Conservation (phyloP, 2,797 vertebrate genomes). For the Dryobates pubescens region DNA sequence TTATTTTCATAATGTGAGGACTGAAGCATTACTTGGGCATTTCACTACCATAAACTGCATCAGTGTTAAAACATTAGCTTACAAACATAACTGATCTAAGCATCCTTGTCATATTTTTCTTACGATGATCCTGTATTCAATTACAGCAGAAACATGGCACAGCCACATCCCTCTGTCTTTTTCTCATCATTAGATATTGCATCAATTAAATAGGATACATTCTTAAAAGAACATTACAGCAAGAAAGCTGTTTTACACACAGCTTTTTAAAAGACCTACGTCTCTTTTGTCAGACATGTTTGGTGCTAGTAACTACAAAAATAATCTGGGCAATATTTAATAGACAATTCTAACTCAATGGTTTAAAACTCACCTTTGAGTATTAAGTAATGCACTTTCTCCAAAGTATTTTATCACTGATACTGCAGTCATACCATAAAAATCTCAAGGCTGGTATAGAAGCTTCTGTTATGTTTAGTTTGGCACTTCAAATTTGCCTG, state of each 20-base stretch:
- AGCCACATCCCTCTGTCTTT: background rate
- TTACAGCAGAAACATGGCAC: background rate
- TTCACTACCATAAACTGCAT: background rate
- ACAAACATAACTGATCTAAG: background rate
- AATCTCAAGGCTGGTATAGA: background rate
- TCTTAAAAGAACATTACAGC: background rate
- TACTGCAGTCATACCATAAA: background rate
- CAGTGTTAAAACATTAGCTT: background rate
- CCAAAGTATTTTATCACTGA: background rate
- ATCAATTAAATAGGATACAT: background rate
- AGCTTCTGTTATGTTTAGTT: conserved; percentile 7
- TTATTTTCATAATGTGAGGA: background rate
- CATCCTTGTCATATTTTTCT: background rate
- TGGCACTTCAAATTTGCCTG: background rate
- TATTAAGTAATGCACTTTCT: background rate
- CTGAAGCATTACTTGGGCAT: background rate
- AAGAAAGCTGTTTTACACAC: background rate
- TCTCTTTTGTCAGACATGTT: background rate
- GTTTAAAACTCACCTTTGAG: background rate
- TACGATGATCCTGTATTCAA: background rate
- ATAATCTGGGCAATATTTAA: background rate
- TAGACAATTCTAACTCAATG: background rate
- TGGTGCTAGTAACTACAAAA: background rate
- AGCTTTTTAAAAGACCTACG: background rate
- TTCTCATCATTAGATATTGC: background rate